Base-by-base conservation (phyloP, 2,797 vertebrate species). In the Bovichtus variegatus region DNA sequence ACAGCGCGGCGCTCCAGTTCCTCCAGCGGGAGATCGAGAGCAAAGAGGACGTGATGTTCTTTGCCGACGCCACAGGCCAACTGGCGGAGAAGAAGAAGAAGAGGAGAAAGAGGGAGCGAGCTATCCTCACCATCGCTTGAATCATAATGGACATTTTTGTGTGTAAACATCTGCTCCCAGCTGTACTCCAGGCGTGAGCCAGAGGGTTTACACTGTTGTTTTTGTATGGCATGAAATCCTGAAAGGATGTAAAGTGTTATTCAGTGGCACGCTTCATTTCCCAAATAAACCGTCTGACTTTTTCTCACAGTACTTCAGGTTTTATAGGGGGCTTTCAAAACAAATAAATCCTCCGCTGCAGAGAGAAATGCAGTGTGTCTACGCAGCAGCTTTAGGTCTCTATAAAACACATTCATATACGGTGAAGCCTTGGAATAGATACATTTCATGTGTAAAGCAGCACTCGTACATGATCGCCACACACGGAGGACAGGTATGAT, bases 31-130 rank as follows among this genome's bases (percentile, higher is more conserved):
- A 99, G 90, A 96, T 98, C 0, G 98, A 99, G 89, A 95, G 95
- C 78, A 98, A 96, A 78, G 97, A 97, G 47, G 97, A 99, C 29
- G 95, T 99, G 76, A 94, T 89, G 72, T 99, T 99, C 94, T 99
- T 99, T 63, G 94, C 97, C 1, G 98, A 99, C 29, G 97, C 98
- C 67, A 97, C 97, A 0, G 96, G 94, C 31, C 94, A 90, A 3
- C 96, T 98, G 77, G 76, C 95, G 68, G 96, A 97, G 68, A 98
- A 96, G 90, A 98, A 80, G 87, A 96, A 91, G 85, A 99, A 94
- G 90, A 95, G 96, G 88, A 98, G 94, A 93, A 99, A 95, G 90
- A 95, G 95, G 59, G 97, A 97, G 91, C 95, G 96, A 71, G 94
- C 95, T 65, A 72, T 99, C 83, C 95, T 99, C 84, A 93, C 96